phyloP scores from a whole-genome alignment of 2,888 invertebrate genomes.

The Alloplasta piceator region DNA sequence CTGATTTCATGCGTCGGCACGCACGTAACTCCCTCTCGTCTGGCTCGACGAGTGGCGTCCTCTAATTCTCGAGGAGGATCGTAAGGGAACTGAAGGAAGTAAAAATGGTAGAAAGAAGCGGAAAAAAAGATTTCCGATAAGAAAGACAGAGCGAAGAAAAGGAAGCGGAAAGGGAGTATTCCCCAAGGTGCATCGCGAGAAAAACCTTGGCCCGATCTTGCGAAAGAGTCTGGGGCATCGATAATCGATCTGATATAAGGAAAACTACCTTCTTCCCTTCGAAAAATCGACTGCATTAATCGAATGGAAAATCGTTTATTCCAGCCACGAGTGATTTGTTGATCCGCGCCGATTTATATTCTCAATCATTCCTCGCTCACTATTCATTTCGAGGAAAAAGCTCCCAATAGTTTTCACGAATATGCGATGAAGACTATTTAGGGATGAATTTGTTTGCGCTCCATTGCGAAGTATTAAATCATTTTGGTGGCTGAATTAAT shows the following conservation, averaged over 20 bases:
- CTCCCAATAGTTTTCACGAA: too few relatives aligned
- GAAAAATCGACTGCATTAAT: conserved; percentile 46
- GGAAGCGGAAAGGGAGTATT: neutral
- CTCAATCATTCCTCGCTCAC: conserved; percentile 14
- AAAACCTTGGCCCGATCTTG: conserved; percentile 3
- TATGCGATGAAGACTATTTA: too few relatives aligned
- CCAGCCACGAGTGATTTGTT: conserved; percentile 37
- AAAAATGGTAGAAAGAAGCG: neutral
- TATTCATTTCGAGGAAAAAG: neutral
- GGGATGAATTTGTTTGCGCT: too few relatives aligned
- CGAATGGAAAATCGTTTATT: conserved; percentile 53
- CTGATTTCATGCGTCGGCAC: conserved; percentile 75
- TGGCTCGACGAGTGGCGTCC: conserved; percentile 63
- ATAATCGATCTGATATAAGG: conserved; percentile 65
- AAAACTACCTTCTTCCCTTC: neutral
- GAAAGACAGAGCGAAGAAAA: conserved; percentile 25
- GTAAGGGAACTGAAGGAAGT: conserved; percentile 27
- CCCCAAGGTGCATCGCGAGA: conserved; percentile 17
- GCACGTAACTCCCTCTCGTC: conserved; percentile 61
- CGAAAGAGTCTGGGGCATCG: conserved; percentile 53
- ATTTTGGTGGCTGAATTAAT: too few relatives aligned
- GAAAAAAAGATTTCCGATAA: conserved; percentile 41
- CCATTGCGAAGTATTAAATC: too few relatives aligned
- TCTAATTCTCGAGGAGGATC: conserved; percentile 68
- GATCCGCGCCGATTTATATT: conserved; percentile 45